These are phyloP conservation scores for Drosophila elegans DNA, from an alignment of 1,140 invertebrate genomes.

Conservation along the genomic window DNA sequence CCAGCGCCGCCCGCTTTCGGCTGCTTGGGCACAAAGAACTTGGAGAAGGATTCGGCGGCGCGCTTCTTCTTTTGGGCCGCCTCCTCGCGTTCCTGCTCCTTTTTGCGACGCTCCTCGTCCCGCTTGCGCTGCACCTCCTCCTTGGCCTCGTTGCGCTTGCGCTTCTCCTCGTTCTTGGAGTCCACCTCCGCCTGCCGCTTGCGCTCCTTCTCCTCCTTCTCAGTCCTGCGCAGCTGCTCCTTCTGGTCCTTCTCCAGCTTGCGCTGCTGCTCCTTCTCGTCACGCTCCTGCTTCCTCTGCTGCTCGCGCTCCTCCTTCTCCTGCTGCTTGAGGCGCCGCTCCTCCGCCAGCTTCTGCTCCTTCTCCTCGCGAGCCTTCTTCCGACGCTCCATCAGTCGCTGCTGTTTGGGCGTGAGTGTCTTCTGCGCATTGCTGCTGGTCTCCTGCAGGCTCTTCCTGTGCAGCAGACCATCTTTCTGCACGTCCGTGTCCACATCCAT, in stretches of 20 bases:
- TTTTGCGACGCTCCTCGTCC: constrained; percentile 86
- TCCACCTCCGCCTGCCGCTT: constrained; percentile 87
- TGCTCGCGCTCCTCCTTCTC: constrained; percentile 85
- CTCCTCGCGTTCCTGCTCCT: constrained; percentile 87
- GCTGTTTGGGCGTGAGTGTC: constrained; percentile 73
- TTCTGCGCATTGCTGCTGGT: background rate
- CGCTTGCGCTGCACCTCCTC: constrained; percentile 86
- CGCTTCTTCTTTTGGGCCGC: constrained; percentile 89
- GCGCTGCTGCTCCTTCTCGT: constrained; percentile 85
- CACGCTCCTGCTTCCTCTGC: constrained; percentile 82
- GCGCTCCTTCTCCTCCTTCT: constrained; percentile 86
- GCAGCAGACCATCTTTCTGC: background rate
- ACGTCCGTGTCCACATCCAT: constrained; percentile 56
- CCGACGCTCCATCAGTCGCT: constrained; percentile 66
- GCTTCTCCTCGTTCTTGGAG: constrained; percentile 87
- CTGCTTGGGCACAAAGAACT: constrained; percentile 91
- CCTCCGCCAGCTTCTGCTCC: constrained; percentile 75
- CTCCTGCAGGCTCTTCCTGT: constrained; percentile 3
- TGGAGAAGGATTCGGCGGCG: constrained; percentile 90
- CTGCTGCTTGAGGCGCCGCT: constrained; percentile 69
- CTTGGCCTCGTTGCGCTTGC: constrained; percentile 87
- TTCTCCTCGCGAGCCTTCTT: constrained; percentile 84
- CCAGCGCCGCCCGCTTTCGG: constrained; percentile 22
- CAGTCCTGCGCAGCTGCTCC: constrained; percentile 84
- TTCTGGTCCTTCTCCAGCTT: constrained; percentile 86